Conservation (phyloP, 2,113 vertebrate genomes). For the Fulica atra region DNA sequence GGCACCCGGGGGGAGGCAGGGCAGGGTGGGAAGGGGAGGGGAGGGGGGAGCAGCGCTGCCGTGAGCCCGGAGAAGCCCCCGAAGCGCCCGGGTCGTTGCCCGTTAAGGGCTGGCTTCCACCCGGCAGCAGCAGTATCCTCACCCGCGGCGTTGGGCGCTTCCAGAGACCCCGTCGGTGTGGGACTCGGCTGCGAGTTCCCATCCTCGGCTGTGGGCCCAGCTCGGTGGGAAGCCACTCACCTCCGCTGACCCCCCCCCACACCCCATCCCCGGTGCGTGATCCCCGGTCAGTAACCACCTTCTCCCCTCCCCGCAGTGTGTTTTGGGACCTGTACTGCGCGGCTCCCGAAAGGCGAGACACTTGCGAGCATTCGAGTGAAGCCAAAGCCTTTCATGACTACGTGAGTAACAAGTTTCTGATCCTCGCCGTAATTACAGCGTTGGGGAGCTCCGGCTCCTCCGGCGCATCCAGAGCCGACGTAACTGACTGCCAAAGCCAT, state of each 20-base stretch:
- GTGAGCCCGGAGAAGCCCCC: neutral
- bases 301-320: conserved; percentile 80
- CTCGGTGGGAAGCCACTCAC: neutral
- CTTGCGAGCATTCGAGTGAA: conserved; percentile 99
- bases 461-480: neutral
- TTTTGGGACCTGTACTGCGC: conserved; percentile 99
- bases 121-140: too few species aligned
- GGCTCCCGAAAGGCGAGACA: conserved; percentile 97
- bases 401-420: conserved; percentile 87
- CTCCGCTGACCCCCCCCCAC: neutral
- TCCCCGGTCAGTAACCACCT: conserved; percentile 43
- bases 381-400: conserved; percentile 99
- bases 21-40: neutral
- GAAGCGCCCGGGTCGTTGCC: neutral
- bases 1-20: neutral
- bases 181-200: neutral
- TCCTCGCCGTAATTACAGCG: conserved; percentile 70
- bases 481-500: conserved; percentile 26
- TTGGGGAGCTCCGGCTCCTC: conserved; percentile 61
- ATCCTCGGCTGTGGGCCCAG: accelerated
- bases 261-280: neutral
- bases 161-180: accelerated
- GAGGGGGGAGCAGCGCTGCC: too few species aligned
- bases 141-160: neutral
- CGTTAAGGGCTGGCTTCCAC: too few species aligned